Base-by-base conservation (phyloP, 2,797 vertebrate genomes). In the Steatocranus sp. region DNA sequence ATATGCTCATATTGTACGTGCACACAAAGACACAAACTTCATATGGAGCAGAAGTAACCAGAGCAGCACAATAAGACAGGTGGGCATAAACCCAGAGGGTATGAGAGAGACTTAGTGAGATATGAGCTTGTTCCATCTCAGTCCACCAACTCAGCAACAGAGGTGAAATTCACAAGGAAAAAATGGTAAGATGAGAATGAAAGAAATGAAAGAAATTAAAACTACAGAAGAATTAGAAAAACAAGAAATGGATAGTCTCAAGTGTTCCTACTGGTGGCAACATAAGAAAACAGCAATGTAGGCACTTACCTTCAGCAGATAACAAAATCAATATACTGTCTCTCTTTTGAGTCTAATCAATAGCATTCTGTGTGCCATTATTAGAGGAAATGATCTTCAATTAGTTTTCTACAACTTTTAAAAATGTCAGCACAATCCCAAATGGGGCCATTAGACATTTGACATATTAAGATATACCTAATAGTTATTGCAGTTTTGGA, bases 301-400 rank as follows among this genome's bases (percentile, higher is more conserved):
- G 80, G 75, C 78, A 77, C 86, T 92, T 86, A 84, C 68, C 79
- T 82, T 93, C 83, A 86, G 86, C 82, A 82, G 85, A 91, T 85
- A 79, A 84, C 79, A 88, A 89, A 93, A 92, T 93, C 93, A 92
- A 94, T 94, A 90, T 36, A 34, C 77, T 5, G 93, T 92, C 91
- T 94, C 77, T 87, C 74, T 85, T 91, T 91, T 89, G 85, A 92
- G 88, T 88, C 80, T 80, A 81, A 93, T 94, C 91, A 88, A 93
- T 93, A 88, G 76, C 17, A 6, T 90, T 88, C 78, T 89, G 53
- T 86, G 80, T 81, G 75, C 43, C 41, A 80, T 92, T 92, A 93
- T 91, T 88, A 84, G 78, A 92, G 86, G 82, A 92, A 92, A 92
- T 92, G 83, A 92, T 90, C 20, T 8, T 4, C 87, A 91, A 87